Evolutionary conservation across 2,113 vertebrate genomes (phyloP).

Genomic region (Mastomys coucha): DNA sequence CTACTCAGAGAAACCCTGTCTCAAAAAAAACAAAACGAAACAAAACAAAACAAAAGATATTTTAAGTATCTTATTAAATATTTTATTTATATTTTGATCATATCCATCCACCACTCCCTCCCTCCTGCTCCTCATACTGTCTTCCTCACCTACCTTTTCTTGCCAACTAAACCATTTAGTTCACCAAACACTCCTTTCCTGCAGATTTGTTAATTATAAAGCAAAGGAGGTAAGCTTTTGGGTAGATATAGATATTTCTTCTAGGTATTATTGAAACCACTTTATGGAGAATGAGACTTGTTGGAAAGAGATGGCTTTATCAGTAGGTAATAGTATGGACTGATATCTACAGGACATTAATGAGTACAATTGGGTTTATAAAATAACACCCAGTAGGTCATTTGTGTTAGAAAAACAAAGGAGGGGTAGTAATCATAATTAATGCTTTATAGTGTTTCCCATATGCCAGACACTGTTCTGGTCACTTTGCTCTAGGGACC

Average conservation of each 20-base stretch:
- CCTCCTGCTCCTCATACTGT: background rate
- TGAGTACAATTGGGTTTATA: background rate
- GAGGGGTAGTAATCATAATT: background rate
- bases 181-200: background rate
- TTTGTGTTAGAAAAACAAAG: background rate
- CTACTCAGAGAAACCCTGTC: no score
- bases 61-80: background rate
- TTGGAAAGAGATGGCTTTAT: conserved; percentile 41
- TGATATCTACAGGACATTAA: background rate
- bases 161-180: background rate
- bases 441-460: background rate
- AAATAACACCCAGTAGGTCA: background rate
- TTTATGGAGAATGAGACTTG: conserved; percentile 30
- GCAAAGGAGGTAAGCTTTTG: background rate
- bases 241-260: conserved; percentile 29
- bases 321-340: background rate
- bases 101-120: background rate
- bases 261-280: conserved; percentile 17
- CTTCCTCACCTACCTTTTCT: background rate
- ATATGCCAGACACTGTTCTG: background rate
- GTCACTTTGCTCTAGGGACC: background rate
- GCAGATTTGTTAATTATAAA: background rate
- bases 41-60: background rate
- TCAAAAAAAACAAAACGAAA: no score
- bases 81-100: background rate